Base-by-base conservation (phyloP, 2,888 invertebrate genomes). In the Gymnoscelis rufifasciata region DNA sequence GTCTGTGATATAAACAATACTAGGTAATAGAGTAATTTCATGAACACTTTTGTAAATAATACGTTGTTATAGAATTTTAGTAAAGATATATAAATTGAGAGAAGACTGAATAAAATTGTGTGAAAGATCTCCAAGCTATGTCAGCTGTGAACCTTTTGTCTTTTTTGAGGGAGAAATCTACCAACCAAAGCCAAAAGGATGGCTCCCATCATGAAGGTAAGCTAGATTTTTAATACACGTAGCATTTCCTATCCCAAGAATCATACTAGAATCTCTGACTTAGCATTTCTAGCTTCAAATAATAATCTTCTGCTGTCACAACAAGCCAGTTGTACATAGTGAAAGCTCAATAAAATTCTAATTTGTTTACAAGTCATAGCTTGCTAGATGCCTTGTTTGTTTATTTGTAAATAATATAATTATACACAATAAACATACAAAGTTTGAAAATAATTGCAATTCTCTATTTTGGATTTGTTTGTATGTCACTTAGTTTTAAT, bases 1-100 rank as follows among this genome's bases (percentile, higher is more conserved):
- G 89, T 90, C 90, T 90, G 90, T 90, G 90, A 90, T 90, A 89
- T 89, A 89, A 89, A 89, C 88, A 88, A 84, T 87, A 87, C 78
- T 88, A 87, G 83, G 76, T 81, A 79, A 78, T 88, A 88, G 77
- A 77, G 69, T 83, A 84, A 80, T 83, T 84, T 83, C 78, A 78
- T 82, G 78, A 82, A 82, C 73, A 78, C 74, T 81, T 83, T 84
- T 83, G 83, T 88, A 87, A 82, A 86, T 86, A 88, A 77, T 86
- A 72, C 78, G 78, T 80, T 82, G 83, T 81, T 83, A 78, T 80
- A 83, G 80, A 78, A 77, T 78, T 83, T 79, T 86, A 83, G 76
- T 77, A 78, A 76, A 81, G 66, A 70, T 82, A 84, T 81, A 29
- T 78, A 79, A 82, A 83, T 84, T 84, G 77, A 84, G 70, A 75